These are phyloP conservation scores for Chromobotia macracanthus DNA, from an alignment of 2,797 vertebrate genomes.

Conservation along the genomic window DNA sequence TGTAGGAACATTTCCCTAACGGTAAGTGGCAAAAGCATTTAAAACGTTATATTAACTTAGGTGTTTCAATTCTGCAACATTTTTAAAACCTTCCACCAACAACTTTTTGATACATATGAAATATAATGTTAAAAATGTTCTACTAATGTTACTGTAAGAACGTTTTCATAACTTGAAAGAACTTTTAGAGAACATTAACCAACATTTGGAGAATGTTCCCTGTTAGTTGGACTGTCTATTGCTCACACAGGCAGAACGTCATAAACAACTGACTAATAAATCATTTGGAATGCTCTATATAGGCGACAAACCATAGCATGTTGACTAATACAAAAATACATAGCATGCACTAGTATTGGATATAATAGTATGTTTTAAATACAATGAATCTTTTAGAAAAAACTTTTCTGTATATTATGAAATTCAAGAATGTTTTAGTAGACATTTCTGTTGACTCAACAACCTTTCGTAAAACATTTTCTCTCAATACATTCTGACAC, in stretches of 20 bases:
- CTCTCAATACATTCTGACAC: not conserved
- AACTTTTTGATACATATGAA: too few species aligned
- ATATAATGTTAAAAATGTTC: too few species aligned
- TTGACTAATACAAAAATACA: not conserved
- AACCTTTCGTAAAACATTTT: not conserved
- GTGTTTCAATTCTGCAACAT: too few species aligned
- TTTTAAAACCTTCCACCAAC: too few species aligned
- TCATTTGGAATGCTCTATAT: not conserved
- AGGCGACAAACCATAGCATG: not conserved
- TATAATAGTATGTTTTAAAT: not conserved
- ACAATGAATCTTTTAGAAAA: not conserved
- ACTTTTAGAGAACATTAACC: too few species aligned
- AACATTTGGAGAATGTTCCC: too few species aligned
- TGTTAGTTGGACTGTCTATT: not conserved
- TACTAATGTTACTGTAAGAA: too few species aligned
- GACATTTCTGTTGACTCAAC: not conserved
- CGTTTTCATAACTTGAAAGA: too few species aligned
- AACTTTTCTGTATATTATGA: not conserved
- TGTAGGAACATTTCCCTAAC: too few species aligned
- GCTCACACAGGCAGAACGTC: not conserved
- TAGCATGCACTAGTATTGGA: not conserved
- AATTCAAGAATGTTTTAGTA: not conserved
- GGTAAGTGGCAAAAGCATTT: too few species aligned
- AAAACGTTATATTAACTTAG: too few species aligned
- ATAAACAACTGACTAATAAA: not conserved